Evolutionary conservation across 2,113 vertebrate species (phyloP).

Genomic region (Machaerirhynchus nigripectus): DNA sequence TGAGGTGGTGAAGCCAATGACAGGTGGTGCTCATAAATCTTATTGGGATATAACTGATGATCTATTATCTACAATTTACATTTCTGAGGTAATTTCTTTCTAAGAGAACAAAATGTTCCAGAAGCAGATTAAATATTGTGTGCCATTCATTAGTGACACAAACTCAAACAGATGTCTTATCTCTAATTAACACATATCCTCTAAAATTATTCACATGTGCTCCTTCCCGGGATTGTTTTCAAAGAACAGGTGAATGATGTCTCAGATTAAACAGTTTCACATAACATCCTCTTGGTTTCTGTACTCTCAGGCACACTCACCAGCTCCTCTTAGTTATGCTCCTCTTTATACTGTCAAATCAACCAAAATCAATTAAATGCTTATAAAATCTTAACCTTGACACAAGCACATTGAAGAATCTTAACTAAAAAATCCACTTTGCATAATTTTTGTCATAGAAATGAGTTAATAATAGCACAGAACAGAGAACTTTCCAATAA

Average conservation of each 20-base stretch:
- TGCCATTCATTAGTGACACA: conserved; percentile 3
- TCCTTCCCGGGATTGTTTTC: background rate
- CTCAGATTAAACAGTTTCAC: background rate
- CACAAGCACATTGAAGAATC: background rate
- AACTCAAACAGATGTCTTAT: conserved; percentile 33
- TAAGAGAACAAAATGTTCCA: conserved; percentile 5
- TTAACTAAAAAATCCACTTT: background rate
- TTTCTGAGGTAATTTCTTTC: background rate
- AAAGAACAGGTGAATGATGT: background rate
- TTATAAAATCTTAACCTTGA: background rate
- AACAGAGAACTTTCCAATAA: background rate
- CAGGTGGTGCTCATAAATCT: background rate
- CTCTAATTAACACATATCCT: conserved; percentile 24
- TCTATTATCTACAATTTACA: background rate
- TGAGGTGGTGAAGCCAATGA: background rate
- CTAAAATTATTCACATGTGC: background rate
- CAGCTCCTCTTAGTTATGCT: background rate
- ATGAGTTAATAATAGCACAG: background rate
- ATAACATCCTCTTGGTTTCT: background rate
- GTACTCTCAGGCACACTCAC: background rate
- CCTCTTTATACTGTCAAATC: background rate
- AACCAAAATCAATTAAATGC: background rate
- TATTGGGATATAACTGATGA: background rate
- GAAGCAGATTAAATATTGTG: background rate
- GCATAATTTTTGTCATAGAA: background rate